Evolutionary conservation across 2,888 invertebrate species (phyloP).

Genomic region (Omphaloscelis lunosa): DNA sequence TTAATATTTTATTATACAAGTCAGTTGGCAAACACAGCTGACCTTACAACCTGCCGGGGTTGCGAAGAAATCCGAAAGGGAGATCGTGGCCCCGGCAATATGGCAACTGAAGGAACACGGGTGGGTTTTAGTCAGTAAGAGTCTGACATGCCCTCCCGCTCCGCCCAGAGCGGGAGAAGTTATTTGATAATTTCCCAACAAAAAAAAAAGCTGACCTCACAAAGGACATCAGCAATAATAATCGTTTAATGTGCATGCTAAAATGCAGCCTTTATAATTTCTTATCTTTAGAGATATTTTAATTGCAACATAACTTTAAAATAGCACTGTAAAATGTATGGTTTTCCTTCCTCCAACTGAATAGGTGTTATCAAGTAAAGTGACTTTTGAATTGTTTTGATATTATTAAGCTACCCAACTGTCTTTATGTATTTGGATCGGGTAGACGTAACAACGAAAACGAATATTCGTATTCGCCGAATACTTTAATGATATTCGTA

Average conservation of each 20-base stretch:
- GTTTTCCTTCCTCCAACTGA: constrained; percentile 18
- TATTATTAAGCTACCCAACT: neutral
- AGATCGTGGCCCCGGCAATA: too few species aligned
- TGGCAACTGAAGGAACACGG: too few species aligned
- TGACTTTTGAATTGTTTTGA: constrained; percentile 6
- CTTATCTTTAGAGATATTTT: constrained; percentile 46
- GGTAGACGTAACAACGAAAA: too few species aligned
- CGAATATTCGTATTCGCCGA: too few species aligned
- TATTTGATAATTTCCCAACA: too few species aligned
- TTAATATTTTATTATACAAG: neutral
- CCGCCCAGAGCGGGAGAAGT: too few species aligned
- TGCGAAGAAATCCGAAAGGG: too few species aligned
- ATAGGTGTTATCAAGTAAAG: constrained; percentile 2
- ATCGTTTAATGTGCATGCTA: constrained; percentile 10
- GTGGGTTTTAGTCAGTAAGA: too few species aligned
- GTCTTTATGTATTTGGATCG: neutral
- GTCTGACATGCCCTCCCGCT: too few species aligned
- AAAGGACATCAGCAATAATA: constrained; percentile 35
- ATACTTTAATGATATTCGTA: too few species aligned
- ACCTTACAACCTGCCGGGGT: too few species aligned
- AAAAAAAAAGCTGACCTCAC: constrained; percentile 29
- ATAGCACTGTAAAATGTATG: neutral
- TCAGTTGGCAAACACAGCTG: constrained; percentile 4
- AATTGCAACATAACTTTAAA: neutral
- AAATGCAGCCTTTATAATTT: constrained; percentile 26